Evolutionary conservation across 1,140 invertebrate species (phyloP).

Genomic region (Temnothorax longispinosus): DNA sequence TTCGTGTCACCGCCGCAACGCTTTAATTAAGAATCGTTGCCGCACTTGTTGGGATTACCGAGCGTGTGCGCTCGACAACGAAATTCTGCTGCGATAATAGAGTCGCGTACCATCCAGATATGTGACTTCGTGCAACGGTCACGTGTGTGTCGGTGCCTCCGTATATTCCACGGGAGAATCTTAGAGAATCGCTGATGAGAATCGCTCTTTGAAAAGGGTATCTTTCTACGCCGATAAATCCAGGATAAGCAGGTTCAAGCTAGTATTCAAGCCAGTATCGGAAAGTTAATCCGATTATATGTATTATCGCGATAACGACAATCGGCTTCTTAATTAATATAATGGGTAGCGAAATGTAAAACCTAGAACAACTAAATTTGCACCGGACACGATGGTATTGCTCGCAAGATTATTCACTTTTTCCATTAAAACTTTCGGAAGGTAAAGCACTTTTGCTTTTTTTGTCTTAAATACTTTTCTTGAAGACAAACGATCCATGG

Average conservation of each 20-base stretch:
- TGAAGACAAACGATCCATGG: constrained; percentile 37
- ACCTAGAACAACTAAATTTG: constrained; percentile 17
- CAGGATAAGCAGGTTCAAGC: constrained; percentile 12
- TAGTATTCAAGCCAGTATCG: not conserved
- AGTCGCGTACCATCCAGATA: not conserved
- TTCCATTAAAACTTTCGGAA: constrained; percentile 52
- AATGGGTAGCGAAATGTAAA: constrained; percentile 23
- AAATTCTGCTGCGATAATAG: not conserved
- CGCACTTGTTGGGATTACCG: constrained; percentile 14
- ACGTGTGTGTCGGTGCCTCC: too few species aligned
- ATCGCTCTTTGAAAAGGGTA: not conserved
- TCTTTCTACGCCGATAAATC: not conserved
- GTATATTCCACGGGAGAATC: not conserved
- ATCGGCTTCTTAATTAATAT: constrained; percentile 30
- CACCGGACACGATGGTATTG: not conserved
- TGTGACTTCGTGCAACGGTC: not conserved
- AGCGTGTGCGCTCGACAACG: not conserved
- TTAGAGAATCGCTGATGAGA: not conserved
- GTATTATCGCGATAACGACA: constrained; percentile 1
- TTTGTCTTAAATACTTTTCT: constrained; percentile 27
- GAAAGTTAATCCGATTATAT: constrained; percentile 42
- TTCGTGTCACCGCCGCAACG: not conserved
- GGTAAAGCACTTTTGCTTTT: not conserved
- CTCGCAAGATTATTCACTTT: constrained; percentile 33
- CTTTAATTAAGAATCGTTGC: constrained; percentile 49